A percentile compares a stretch with the other conserved stretches of the same genome.
Evolutionary conservation across 1,140 invertebrate genomes (phyloP).

Genomic region (Portunus trituberculatus): DNA sequence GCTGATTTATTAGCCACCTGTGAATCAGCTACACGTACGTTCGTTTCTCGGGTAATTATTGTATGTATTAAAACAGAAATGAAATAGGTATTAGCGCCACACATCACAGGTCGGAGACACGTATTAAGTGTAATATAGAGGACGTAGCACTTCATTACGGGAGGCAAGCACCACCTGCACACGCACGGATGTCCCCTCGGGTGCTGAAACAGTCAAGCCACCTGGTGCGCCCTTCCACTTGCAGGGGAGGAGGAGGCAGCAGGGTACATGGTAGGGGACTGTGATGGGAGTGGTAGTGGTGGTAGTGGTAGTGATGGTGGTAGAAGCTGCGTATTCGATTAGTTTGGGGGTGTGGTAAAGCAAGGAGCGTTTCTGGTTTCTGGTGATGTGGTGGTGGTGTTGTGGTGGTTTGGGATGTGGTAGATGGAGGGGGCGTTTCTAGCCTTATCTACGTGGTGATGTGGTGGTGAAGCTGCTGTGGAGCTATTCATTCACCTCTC

Average conservation of each 20-base stretch:
- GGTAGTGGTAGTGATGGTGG: too few relatives aligned
- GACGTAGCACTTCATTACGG: neutral
- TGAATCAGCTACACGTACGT: neutral
- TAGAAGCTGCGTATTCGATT: too few relatives aligned
- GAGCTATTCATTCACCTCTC: too few relatives aligned
- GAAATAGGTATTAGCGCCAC: neutral
- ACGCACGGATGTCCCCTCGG: neutral
- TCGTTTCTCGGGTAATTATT: neutral
- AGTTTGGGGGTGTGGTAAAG: too few relatives aligned
- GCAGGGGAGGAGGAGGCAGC: neutral
- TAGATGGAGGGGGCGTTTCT: too few relatives aligned
- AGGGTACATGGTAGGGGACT: too few relatives aligned
- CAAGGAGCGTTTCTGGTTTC: too few relatives aligned
- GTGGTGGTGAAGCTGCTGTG: too few relatives aligned
- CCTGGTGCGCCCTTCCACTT: neutral
- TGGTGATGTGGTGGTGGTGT: too few relatives aligned
- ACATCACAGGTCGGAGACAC: neutral
- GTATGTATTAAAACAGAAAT: neutral
- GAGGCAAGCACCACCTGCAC: constrained; percentile 5
- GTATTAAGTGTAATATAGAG: neutral
- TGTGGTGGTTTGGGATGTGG: too few relatives aligned
- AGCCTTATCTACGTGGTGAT: too few relatives aligned
- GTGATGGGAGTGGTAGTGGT: too few relatives aligned
- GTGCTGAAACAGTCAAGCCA: neutral
- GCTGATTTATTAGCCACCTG: neutral